Base-by-base conservation (phyloP, 2,888 invertebrate species). In the Ormyrus pomaceus region DNA sequence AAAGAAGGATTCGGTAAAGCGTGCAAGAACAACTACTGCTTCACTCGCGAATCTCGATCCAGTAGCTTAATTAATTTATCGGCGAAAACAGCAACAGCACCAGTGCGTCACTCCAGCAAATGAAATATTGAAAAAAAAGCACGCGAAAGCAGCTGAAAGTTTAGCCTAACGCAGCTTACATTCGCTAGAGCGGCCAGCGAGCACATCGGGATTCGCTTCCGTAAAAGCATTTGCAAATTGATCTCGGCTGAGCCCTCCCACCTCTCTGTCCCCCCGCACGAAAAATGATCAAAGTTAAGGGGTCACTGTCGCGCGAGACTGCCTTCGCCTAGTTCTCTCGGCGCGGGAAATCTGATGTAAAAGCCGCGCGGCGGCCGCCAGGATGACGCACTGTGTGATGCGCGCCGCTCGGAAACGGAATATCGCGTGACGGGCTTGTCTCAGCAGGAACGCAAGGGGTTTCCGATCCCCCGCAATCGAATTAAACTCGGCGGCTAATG, bases 351-450 rank as follows among this genome's bases (percentile, higher is more conserved):
- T 80, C 66, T 58, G 50, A 71, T 64, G 48, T 58, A 77, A 68
- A 61, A 62, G 48, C 46, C 56, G 34, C 68, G 45, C 13, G 13
- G 56, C 69, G 51, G 9, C 1, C n/a, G 10, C 53, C 53, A 64
- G 34, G 62, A 70, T 34, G 34, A 46, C 45, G 56, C 45, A n/a
- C 48, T 8, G 0, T 8, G 0, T 64, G 74, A 70, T 66, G 68
- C 7, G 59, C 61, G 10, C 4, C 48, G 72, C 83, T 84, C 83
- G 84, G 51, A 72, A 70, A 83, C 79, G 84, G 83, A 84, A 85
- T 84, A 87, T 90, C 85, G 90, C 90, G 90, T 90, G 90, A 89
- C 89, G 77, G 84, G 80, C 87, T 86, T 80, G 88, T 86, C 87
- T 90, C 87, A 88, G 89, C 88, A 83, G 80, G 82, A 89, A 88